Evolutionary conservation across 2,888 invertebrate species (phyloP).

Genomic region (Rhaphigaster nebulosa): DNA sequence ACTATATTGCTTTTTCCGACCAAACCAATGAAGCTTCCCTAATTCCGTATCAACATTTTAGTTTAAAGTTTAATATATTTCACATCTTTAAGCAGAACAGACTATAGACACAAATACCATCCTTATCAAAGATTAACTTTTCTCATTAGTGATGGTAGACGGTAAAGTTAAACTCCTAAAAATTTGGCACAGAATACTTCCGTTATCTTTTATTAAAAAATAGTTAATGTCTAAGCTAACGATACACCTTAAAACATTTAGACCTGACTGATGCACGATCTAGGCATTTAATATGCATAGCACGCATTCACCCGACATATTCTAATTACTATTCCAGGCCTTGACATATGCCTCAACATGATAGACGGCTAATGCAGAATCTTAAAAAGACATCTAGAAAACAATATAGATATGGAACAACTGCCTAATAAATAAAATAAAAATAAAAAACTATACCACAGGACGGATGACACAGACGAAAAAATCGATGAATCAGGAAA

Average conservation of each 20-base stretch:
- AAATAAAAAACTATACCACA: not conserved
- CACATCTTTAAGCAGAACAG: no score
- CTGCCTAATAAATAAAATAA: not conserved
- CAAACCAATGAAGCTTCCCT: no score
- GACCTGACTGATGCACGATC: not conserved
- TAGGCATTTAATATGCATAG: not conserved
- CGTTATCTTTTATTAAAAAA: not conserved
- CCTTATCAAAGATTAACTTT: no score
- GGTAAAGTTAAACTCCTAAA: no score
- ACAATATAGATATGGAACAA: not conserved
- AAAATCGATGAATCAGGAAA: slow-evolving; percentile 19
- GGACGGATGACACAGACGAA: not conserved
- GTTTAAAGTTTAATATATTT: no score
- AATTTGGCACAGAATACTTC: no score
- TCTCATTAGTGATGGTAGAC: no score
- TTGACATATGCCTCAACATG: not conserved
- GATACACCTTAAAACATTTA: not conserved
- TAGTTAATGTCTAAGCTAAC: not conserved
- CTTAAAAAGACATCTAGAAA: not conserved
- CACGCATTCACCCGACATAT: not conserved
- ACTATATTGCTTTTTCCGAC: no score
- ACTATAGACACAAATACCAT: no score
- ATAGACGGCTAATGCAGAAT: not conserved
- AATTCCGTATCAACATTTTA: no score
- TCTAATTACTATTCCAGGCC: not conserved